Evolutionary conservation across 2,888 invertebrate genomes (phyloP).

Genomic region (Micoletzkya japonica): DNA sequence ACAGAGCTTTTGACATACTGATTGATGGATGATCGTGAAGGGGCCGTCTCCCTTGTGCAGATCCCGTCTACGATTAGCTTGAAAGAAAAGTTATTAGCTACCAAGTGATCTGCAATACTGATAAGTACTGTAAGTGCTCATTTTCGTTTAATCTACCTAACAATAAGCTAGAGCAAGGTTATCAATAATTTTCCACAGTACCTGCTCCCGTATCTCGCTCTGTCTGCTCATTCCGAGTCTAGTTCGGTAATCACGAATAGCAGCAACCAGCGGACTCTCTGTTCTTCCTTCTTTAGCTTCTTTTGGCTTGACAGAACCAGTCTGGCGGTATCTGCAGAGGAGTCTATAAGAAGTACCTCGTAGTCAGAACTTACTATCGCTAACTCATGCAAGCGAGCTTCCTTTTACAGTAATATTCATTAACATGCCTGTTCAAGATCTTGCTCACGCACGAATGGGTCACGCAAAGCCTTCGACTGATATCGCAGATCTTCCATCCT

Average conservation of each 20-base stretch:
- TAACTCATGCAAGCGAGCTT: too few relatives aligned
- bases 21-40: constrained; percentile 60
- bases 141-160: background rate
- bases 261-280: constrained; percentile 58
- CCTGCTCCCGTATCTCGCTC: constrained; percentile 59
- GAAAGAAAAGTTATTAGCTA: background rate
- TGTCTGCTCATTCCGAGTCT: constrained; percentile 59
- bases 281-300: constrained; percentile 62
- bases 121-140: background rate
- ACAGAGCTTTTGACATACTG: constrained; percentile 57
- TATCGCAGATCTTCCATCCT: constrained; percentile 63
- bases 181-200: too few relatives aligned
- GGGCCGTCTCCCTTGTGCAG: constrained; percentile 57
- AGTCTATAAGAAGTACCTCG: background rate
- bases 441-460: constrained; percentile 63
- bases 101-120: background rate
- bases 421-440: constrained; percentile 54
- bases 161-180: too few relatives aligned
- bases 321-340: constrained; percentile 54
- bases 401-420: too few relatives aligned
- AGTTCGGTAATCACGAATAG: constrained; percentile 58
- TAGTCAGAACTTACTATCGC: too few relatives aligned
- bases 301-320: constrained; percentile 61
- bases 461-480: constrained; percentile 59
- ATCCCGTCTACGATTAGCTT: constrained; percentile 57